A percentile compares a stretch with the other conserved stretches of the same genome.
phyloP scores from a whole-genome alignment of 2,797 vertebrate species.

The Nyctibius grandis region DNA sequence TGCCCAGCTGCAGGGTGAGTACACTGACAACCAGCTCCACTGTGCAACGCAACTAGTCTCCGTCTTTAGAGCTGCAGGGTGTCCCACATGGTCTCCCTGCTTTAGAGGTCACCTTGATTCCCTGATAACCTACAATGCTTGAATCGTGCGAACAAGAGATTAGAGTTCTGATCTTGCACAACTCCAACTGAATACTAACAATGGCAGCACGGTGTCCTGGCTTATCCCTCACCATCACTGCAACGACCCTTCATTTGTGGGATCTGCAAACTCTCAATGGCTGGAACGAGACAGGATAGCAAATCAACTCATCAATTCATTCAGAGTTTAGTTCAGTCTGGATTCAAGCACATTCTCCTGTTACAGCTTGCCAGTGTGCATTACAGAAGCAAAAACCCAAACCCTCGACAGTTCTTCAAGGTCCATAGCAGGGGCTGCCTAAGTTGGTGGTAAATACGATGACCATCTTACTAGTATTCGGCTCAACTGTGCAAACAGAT shows the following conservation, averaged over 20 bases:
- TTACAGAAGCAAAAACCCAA: background rate
- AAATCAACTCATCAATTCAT: background rate
- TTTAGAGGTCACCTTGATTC: conserved; percentile 10
- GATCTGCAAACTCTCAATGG: background rate
- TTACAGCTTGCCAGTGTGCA: background rate
- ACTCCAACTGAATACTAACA: background rate
- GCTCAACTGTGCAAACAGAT: background rate
- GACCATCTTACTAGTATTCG: background rate
- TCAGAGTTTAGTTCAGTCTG: background rate
- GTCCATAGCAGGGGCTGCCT: background rate
- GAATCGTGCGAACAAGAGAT: background rate
- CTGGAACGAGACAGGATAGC: background rate
- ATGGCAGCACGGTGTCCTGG: background rate
- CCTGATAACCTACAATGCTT: background rate
- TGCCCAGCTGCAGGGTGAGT: background rate
- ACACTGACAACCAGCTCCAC: background rate
- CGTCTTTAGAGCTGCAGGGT: background rate
- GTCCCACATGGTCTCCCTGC: background rate
- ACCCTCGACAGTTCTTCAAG: background rate
- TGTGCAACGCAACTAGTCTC: background rate
- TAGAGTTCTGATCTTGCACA: background rate
- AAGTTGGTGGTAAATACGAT: background rate
- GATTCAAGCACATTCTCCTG: background rate
- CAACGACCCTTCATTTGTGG: background rate
- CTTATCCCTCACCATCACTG: background rate